Evolutionary conservation across 1,140 invertebrate genomes (phyloP), one percentile per base, ranked within the genome.

Genomic region (Musca vetustissima): DNA sequence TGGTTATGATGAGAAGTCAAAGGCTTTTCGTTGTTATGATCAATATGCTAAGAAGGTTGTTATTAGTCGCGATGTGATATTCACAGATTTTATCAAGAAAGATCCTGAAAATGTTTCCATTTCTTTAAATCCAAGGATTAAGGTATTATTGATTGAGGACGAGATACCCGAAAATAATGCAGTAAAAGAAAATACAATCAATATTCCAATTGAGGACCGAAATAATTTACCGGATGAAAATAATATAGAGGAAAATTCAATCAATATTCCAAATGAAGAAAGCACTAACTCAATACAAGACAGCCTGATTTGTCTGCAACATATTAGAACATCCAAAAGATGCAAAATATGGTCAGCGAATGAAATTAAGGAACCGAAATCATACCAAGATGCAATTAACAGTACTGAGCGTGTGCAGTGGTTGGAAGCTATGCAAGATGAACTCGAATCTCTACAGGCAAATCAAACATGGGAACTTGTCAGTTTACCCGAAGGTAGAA

Each of bases 1-100:
- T 15, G 71, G 70, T 14, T 73, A 69, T 14, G 69, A 73, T 66
- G 67, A 70, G 19, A 66, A 69, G n/a, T 70, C 67, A 15, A 77
- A 74, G 48, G 79, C 73, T 8, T 83, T 77, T 70, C 64, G 79
- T 65, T 55, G 83, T 15, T 64, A 74, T 59, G 61, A 78, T 67
- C n/a, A n/a, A n/a, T n/a, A n/a, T n/a, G n/a, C n/a, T n/a, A n/a
- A 71, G 49, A 74, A 68, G 43, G 67, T 79, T 21, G 71, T 74
- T 7, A 72, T 74, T 28, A 75, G 73, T 61, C 71, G 78, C 19
- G 76, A 80, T 70, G 73, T 80, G 6, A 22, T 69, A 67, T 47
- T 73, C 77, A 50, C 49, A 50, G 49, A 50, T 50, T 15, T 14
- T 50, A 50, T 50, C 11, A 7, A 14, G 9, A 50, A 50, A n/a